Percentiles rank a stretch among this genome's conserved stretches.
Evolutionary conservation across 2,113 vertebrate species (phyloP).

Genomic region (Fulmarus glacialis): DNA sequence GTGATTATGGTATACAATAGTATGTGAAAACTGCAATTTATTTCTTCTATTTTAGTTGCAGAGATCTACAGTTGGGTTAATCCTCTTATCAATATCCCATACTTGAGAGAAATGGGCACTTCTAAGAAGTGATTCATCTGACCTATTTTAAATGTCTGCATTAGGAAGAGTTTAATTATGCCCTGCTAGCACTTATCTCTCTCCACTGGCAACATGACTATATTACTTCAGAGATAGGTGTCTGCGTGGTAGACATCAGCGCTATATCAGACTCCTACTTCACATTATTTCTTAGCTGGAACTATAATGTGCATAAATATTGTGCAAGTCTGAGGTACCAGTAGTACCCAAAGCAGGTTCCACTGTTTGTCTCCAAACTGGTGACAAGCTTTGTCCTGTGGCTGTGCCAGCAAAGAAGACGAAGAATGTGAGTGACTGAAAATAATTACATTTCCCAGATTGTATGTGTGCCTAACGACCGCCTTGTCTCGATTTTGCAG

Average conservation of each 20-base stretch:
- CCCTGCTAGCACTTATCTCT: background rate
- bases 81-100: background rate
- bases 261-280: background rate
- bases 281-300: background rate
- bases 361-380: background rate
- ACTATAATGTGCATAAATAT: background rate
- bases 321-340: background rate
- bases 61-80: background rate
- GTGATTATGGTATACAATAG: background rate
- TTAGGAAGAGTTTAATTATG: background rate
- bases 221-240: background rate
- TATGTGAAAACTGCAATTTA: background rate
- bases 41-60: background rate
- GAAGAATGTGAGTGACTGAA: background rate
- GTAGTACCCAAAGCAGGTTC: background rate
- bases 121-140: background rate
- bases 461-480: background rate
- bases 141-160: background rate
- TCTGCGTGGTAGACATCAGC: background rate
- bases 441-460: background rate
- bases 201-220: background rate
- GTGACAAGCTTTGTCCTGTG: fast-evolving
- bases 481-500: background rate
- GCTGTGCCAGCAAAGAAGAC: background rate
- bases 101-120: background rate